phyloP scores from a whole-genome alignment of 2,888 invertebrate genomes.

The Biston betularia region DNA sequence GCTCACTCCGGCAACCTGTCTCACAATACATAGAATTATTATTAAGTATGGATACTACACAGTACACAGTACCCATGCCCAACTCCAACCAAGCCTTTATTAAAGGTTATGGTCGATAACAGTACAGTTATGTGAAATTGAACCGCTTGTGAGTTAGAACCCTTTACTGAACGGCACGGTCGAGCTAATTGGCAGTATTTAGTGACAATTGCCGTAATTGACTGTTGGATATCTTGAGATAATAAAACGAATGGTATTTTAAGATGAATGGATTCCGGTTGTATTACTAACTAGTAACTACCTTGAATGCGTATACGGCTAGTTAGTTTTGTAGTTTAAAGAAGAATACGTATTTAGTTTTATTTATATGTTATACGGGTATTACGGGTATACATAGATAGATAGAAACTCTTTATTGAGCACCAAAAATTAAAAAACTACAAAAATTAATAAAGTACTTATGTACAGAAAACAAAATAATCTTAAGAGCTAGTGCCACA shows the following conservation, averaged over 20 bases:
- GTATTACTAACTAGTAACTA: no score
- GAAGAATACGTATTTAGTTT: no score
- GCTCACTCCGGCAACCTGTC: constrained; percentile 2
- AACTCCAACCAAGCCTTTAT: constrained; percentile 45
- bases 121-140: constrained; percentile 61
- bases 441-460: no score
- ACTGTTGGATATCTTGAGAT: constrained; percentile 1
- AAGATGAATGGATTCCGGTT: no score
- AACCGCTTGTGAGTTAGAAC: constrained; percentile 17
- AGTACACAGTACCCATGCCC: constrained; percentile 49
- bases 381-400: no score
- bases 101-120: constrained; percentile 66
- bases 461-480: no score
- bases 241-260: not conserved
- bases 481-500: no score
- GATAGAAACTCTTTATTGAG: no score
- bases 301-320: no score
- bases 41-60: constrained; percentile 56
- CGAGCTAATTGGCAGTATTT: constrained; percentile 14
- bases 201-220: constrained; percentile 24
- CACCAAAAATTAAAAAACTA: no score
- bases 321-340: no score
- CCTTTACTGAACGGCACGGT: constrained; percentile 15
- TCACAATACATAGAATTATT: constrained; percentile 32
- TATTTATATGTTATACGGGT: no score